Conservation (phyloP, 2,888 invertebrate species). For the Drosophila rubida region DNA sequence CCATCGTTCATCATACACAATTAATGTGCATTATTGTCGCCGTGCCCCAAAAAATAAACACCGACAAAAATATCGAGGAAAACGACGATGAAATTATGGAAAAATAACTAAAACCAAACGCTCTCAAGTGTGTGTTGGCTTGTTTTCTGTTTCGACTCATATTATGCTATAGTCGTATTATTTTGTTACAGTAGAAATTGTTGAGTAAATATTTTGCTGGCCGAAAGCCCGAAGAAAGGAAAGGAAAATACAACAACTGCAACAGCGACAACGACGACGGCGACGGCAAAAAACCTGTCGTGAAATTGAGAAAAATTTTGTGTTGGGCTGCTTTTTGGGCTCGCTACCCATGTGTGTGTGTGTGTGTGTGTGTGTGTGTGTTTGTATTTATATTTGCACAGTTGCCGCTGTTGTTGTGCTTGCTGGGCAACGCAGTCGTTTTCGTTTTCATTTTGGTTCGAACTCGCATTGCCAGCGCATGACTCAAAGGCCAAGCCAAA, state of each 20-base stretch:
- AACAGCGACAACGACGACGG: conserved; percentile 5
- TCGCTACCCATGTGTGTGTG: background rate
- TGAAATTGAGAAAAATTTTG: conserved; percentile 69
- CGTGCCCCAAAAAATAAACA: conserved; percentile 4
- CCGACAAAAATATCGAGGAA: conserved; percentile 14
- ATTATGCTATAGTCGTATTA: conserved; percentile 31
- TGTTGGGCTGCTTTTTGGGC: conserved; percentile 38
- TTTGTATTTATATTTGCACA: conserved; percentile 72
- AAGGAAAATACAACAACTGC: conserved; percentile 45
- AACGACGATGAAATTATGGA: conserved; percentile 14
- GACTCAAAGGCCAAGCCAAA: conserved; percentile 57
- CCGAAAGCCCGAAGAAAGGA: conserved; percentile 40
- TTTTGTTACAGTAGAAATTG: conserved; percentile 74
- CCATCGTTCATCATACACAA: conserved; percentile 53
- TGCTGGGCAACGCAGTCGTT: conserved; percentile 60
- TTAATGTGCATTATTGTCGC: conserved; percentile 73
- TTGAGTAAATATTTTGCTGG: conserved; percentile 72
- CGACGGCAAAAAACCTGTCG: conserved; percentile 61
- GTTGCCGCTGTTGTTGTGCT: conserved; percentile 45
- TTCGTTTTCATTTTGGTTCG: conserved; percentile 61
- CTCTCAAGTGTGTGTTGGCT: conserved; percentile 16
- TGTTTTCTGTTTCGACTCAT: conserved; percentile 17
- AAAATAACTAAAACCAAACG: conserved; percentile 22
- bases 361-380: conserved; percentile 14
- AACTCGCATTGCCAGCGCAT: conserved; percentile 56